Conservation (phyloP, 1,140 invertebrate species). For the Bombus waltoni region DNA sequence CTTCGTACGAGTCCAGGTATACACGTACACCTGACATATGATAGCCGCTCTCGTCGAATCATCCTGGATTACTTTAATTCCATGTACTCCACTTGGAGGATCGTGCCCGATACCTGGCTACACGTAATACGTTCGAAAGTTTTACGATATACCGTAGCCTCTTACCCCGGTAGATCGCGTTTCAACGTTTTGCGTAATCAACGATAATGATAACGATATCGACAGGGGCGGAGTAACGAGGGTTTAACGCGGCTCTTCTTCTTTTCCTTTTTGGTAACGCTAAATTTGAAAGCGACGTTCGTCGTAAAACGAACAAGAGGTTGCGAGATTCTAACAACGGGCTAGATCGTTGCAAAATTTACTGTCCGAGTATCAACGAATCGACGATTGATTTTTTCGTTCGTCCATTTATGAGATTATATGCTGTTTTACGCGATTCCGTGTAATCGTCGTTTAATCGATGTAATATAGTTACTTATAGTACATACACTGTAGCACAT, state of each 20-base stretch:
- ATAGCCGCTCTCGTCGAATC: slow-evolving; percentile 26
- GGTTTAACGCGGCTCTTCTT: not conserved
- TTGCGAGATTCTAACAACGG: too few species aligned
- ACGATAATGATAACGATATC: not conserved
- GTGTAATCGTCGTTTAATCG: too few species aligned
- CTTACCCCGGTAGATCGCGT: not conserved
- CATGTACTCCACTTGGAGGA: not conserved
- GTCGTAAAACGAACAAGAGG: not conserved
- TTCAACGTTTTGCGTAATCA: not conserved
- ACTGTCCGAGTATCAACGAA: too few species aligned
- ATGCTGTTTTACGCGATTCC: too few species aligned
- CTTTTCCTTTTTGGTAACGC: not conserved
- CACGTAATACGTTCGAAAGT: not conserved
- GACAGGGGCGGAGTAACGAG: not conserved
- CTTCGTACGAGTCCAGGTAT: slow-evolving; percentile 25
- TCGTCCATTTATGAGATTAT: too few species aligned
- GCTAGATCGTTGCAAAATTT: too few species aligned
- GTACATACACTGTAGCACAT: too few species aligned
- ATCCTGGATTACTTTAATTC: slow-evolving; percentile 24
- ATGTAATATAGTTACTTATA: too few species aligned
- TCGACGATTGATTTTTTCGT: too few species aligned
- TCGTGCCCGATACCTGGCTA: not conserved
- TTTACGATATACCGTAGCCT: not conserved
- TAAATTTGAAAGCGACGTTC: not conserved
- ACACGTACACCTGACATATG: slow-evolving; percentile 43